These are phyloP conservation scores for Panulirus ornatus DNA, from an alignment of 1,140 invertebrate genomes.

Conservation along the genomic window DNA sequence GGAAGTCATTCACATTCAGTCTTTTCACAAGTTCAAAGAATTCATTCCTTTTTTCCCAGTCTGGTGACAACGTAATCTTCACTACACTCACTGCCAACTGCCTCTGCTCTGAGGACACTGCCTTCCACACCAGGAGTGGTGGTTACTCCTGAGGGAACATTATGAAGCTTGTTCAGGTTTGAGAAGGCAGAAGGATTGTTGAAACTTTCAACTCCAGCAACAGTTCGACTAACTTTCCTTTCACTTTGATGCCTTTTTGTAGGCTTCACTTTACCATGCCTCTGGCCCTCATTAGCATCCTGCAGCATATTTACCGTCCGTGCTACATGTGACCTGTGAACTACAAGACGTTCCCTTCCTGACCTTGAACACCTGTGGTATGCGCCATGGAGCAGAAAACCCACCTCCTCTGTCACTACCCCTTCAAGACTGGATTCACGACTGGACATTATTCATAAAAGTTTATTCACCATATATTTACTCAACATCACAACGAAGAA, in stretches of 20 bases:
- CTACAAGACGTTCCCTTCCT: background rate
- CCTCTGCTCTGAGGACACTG: background rate
- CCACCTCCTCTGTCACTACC: background rate
- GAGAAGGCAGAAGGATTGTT: background rate
- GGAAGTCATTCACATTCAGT: background rate
- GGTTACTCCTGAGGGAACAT: background rate
- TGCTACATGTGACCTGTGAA: background rate
- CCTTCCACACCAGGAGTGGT: background rate
- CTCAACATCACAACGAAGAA: constrained; percentile 15
- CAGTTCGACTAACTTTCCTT: background rate
- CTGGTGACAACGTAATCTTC: background rate
- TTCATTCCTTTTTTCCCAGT: constrained; percentile 10
- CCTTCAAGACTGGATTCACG: background rate
- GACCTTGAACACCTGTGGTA: background rate
- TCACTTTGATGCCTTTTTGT: background rate
- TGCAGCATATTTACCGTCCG: background rate
- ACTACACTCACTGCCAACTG: background rate
- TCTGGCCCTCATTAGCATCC: background rate
- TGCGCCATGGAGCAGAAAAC: background rate
- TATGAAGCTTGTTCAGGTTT: background rate
- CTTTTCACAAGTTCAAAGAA: constrained; percentile 5
- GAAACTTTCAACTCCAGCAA: background rate
- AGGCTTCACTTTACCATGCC: background rate
- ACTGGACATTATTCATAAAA: constrained; percentile 25
- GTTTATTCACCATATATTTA: constrained; percentile 27